Base-by-base conservation (phyloP, 2,113 vertebrate genomes). In the Chamaea fasciata region DNA sequence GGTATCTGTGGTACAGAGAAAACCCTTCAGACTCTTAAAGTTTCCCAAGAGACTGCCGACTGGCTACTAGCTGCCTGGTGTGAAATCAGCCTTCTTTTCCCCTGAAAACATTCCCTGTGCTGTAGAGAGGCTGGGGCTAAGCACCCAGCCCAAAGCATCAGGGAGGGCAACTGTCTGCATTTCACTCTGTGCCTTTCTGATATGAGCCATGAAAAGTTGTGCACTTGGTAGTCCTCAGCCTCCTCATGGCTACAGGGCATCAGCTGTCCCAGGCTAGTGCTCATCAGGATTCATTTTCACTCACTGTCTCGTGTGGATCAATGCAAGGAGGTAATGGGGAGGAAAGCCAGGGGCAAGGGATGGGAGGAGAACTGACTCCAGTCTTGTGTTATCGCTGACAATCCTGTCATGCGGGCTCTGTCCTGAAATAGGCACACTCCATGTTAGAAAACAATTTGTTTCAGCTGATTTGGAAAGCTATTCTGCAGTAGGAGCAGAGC, bases 321-420 rank as follows among this genome's bases (percentile, higher is more conserved):
- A 1, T 33, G 47, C 16, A 69, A 64, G 53, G n/a, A 80, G 15
- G 13, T 27, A 73, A 69, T 1, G 3, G 42, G 22, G 27, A 47
- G 7, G 13, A 87, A 78, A 84, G 20, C 16, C 4, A 8, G 14
- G 44, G 64, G 41, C 4, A 30, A 68, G 49, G 8, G 15, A 21
- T 10, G 8, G 49, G 18, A 71, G 59, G 16, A 63, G 35, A 91
- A 47, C 3, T 67, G 49, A 44, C 55, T 68, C 52, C 46, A 53
- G 41, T 8, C 8, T 87, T 28, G 13, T 0, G 0, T 22, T 84
- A 16, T 55, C 9, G 9, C 41, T 0, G 2, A 10, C 81, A 84
- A 21, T 59, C 15, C 39, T 37, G 16, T 35, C 13, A 12, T 47
- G 24, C 39, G 71, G 78, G 42, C 21, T 77, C 31, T 87, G 20